Evolutionary conservation across 1,140 invertebrate genomes (phyloP).

Genomic region (Muscidifurax raptorellus): DNA sequence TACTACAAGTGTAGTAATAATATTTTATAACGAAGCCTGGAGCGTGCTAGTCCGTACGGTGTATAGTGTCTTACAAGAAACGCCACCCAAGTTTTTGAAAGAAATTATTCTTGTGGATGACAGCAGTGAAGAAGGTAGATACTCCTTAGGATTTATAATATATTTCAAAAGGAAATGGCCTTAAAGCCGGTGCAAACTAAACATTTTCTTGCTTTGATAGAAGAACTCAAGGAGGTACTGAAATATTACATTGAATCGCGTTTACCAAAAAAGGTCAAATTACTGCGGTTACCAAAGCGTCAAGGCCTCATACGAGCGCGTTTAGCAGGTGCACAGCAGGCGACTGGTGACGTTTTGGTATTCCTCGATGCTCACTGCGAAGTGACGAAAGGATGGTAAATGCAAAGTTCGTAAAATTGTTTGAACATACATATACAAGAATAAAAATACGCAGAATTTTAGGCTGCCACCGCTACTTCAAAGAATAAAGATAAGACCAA

Average conservation of each 20-base stretch:
- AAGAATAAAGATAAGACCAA: constrained; percentile 86
- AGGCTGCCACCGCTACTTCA: constrained; percentile 90
- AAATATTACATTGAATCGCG: constrained; percentile 85
- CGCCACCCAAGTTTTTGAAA: constrained; percentile 87
- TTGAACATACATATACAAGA: too few relatives aligned
- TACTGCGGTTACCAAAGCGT: constrained; percentile 85
- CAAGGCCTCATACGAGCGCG: constrained; percentile 91
- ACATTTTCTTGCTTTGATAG: constrained; percentile 77
- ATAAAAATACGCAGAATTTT: background rate
- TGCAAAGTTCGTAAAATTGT: constrained; percentile 31
- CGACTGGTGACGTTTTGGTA: constrained; percentile 89
- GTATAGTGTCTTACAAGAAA: constrained; percentile 88
- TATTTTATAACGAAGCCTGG: constrained; percentile 96
- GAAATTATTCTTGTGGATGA: constrained; percentile 97
- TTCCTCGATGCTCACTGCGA: constrained; percentile 98
- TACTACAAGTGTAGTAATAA: constrained; percentile 90
- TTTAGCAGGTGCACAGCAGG: constrained; percentile 85
- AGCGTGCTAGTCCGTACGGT: constrained; percentile 90
- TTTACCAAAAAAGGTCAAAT: constrained; percentile 81
- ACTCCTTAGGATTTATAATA: too few relatives aligned
- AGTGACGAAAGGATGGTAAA: constrained; percentile 83
- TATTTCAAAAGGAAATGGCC: too few relatives aligned
- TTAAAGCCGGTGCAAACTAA: background rate
- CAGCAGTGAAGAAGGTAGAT: constrained; percentile 82
- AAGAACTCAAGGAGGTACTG: constrained; percentile 84